Evolutionary conservation across 1,140 invertebrate genomes (phyloP).

Genomic region (Adoxophyes honmai): DNA sequence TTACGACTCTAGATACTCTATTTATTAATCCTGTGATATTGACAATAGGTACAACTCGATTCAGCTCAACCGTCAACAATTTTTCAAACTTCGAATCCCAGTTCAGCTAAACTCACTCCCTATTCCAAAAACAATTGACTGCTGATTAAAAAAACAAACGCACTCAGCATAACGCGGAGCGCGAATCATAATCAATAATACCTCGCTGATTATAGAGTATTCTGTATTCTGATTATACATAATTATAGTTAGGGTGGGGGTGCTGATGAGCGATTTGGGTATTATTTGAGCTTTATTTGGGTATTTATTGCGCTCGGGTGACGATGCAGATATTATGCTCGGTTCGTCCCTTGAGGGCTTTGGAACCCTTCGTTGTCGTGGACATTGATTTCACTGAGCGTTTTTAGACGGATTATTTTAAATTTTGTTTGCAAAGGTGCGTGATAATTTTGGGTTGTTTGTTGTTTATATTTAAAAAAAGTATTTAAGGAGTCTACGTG

Average conservation of each 20-base stretch:
- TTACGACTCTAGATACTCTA: too few relatives aligned
- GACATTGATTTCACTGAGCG: constrained; percentile 44
- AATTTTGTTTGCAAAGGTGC: constrained; percentile 2
- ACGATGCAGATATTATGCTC: constrained; percentile 74
- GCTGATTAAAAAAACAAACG: constrained; percentile 4
- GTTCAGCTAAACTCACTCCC: neutral
- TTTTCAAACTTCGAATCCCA: neutral
- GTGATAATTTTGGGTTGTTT: neutral
- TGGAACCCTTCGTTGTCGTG: constrained; percentile 43
- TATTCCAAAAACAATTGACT: neutral
- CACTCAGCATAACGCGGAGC: neutral
- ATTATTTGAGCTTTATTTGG: constrained; percentile 78
- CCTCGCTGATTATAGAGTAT: constrained; percentile 52
- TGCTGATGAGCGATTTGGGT: constrained; percentile 77
- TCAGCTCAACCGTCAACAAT: too few relatives aligned
- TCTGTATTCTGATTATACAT: constrained; percentile 62
- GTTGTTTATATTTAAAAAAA: too few relatives aligned
- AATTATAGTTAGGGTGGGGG: constrained; percentile 66
- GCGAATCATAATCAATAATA: constrained; percentile 56
- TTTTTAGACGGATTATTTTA: constrained; percentile 10
- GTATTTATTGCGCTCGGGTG: constrained; percentile 78
- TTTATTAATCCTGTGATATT: too few relatives aligned
- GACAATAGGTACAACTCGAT: too few relatives aligned
- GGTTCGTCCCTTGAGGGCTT: constrained; percentile 55
- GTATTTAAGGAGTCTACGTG: too few relatives aligned